Evolutionary conservation across 2,888 invertebrate species (phyloP), one percentile per base, ranked within the genome.

Genomic region (Glaucopsyche alexis): DNA sequence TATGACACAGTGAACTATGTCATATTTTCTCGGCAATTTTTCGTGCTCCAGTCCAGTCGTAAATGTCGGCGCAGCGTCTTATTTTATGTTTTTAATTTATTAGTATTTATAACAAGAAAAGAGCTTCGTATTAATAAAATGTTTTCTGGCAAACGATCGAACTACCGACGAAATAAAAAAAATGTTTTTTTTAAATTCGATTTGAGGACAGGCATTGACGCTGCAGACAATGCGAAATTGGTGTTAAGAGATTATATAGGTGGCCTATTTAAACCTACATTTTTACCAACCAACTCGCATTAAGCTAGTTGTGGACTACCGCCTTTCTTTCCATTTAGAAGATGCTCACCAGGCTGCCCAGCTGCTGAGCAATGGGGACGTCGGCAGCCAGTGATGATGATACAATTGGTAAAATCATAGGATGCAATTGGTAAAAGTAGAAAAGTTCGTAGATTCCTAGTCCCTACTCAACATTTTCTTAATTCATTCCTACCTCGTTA

Each of bases 21-120:
- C 16, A 67, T 42, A 42, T 42, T 67, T 67, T 67, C 14, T 67
- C 67, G 19, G 16, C 11, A 16, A 67, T 11, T 42, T 16, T 60
- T 38, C 60, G 60, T 60, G 29, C 9, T 60, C 8, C 19, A 45
- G 16, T 45, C 42, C 42, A 45, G 45, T 45, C 67, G 14, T 67
- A 67, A 67, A 67, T 11, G 67, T 67, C 67, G 11, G 67, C 67
- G 16, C 16, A 67, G 67, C 45, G 67, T 67, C 42, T 45, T 67
- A 42, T 16, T 45, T 42, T 45, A 67, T 45, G 42, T 67, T 45
- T 67, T 45, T 45, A 45, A 45, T 42, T 67, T 67, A 42, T 13
- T 11, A 29, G 38, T 13, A 7, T 60, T 38, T 60, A 60, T 60
- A 60, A 60, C 42, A 14, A 42, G 45, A 16, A 16, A 45, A 42